Percentiles rank a stretch among this genome's conserved stretches.
Conservation (phyloP, 2,797 vertebrate genomes). For the Gymnothorax reevesii region DNA sequence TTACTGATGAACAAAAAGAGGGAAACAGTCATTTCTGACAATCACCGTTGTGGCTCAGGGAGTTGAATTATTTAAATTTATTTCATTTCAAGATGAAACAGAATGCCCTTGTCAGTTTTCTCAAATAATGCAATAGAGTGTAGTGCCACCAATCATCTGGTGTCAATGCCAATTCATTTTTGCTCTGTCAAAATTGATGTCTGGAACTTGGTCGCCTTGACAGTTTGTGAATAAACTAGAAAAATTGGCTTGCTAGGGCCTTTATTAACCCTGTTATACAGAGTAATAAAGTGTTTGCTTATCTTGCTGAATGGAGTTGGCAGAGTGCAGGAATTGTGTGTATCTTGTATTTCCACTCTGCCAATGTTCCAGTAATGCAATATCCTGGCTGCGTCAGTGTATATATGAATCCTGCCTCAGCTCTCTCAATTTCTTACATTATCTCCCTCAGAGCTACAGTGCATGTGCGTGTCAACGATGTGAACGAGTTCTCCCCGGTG, state of each 20-base stretch:
- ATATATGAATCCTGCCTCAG: not conserved
- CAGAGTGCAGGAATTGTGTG: not conserved
- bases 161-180: not conserved
- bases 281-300: not conserved
- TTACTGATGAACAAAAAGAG: not conserved
- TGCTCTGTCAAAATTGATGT: not conserved
- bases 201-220: not conserved
- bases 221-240: not conserved
- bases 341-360: not conserved
- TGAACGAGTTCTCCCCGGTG: conserved; percentile 97
- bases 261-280: conserved; percentile 4
- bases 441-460: conserved; percentile 84
- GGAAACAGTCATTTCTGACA: not conserved
- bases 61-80: not conserved
- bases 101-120: not conserved
- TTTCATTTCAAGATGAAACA: conserved; percentile 1
- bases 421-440: conserved; percentile 18
- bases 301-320: not conserved
- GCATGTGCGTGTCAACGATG: conserved; percentile 94
- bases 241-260: not conserved
- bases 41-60: not conserved
- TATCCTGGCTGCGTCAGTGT: not conserved
- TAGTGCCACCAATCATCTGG: not conserved
- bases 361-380: conserved; percentile 2
- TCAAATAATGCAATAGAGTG: not conserved